These are phyloP conservation scores for Drosophila gaucha DNA, from an alignment of 2,888 invertebrate genomes.

Conservation along the genomic window DNA sequence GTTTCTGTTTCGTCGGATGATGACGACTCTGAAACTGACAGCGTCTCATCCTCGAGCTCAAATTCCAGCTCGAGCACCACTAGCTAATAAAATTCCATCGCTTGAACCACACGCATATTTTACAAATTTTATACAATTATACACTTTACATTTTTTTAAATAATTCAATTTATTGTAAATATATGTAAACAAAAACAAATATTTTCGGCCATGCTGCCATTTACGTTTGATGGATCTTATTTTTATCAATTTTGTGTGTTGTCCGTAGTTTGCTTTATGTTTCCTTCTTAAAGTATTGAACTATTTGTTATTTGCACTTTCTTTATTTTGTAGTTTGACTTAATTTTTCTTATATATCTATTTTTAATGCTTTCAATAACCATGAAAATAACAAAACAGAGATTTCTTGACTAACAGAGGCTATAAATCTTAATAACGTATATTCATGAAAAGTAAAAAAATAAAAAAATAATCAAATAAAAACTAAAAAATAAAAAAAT, in stretches of 20 bases:
- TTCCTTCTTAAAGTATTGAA: background rate
- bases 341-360: slow-evolving; percentile 7
- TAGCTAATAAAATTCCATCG: slow-evolving; percentile 6
- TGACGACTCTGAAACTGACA: slow-evolving; percentile 36
- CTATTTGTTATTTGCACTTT: slow-evolving; percentile 3
- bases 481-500: background rate
- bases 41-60: slow-evolving; percentile 41
- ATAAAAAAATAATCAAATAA: background rate
- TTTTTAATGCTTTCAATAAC: slow-evolving; percentile 8
- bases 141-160: slow-evolving; percentile 23
- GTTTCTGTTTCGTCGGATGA: slow-evolving; percentile 26
- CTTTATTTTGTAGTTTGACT: slow-evolving; percentile 12
- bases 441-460: background rate
- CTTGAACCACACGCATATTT: slow-evolving; percentile 22
- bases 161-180: slow-evolving; percentile 37
- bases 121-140: slow-evolving; percentile 26
- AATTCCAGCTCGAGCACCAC: slow-evolving; percentile 5
- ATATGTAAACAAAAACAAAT: slow-evolving; percentile 20
- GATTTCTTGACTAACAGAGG: slow-evolving; percentile 16
- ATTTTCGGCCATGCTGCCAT: background rate
- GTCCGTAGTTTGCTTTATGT: slow-evolving; percentile 50
- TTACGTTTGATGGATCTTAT: slow-evolving; percentile 19
- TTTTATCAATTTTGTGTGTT: slow-evolving; percentile 49
- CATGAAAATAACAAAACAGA: slow-evolving; percentile 2
- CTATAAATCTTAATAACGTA: background rate